Base-by-base conservation (phyloP, 2,888 invertebrate species). In the Hedya salicella region DNA sequence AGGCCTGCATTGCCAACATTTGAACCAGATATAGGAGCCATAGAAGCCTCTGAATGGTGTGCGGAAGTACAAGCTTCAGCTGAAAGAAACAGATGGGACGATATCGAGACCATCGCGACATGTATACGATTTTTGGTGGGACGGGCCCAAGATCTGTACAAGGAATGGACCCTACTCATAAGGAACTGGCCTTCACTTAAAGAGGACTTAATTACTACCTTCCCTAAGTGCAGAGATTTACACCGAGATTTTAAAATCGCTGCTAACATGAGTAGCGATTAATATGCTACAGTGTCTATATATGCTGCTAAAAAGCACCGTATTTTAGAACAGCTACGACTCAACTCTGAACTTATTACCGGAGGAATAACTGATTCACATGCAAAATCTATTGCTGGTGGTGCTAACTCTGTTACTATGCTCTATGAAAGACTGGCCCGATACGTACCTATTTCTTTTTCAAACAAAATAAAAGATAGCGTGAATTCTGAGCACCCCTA, bases 1-100 rank as follows among this genome's bases (percentile, higher is more conserved):
- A 50, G 50, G n/a, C n/a, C n/a, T n/a, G 50, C 50, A 21, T 32
- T 50, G 14, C 50, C 50, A 9, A 50, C 32, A 32, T 50, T 50
- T 50, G 50, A 16, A 14, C 50, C 50, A 3, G 21, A 21, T 32
- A 30, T 30, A 11, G 50, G 50, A 16, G 50, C 50, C 14, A 9
- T 30, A 46, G 17, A 19, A 17, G n/a, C n/a, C 11, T 3, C 11
- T 17, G 46, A 17, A 17, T 46, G 46, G 46, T 17, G 17, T 50
- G 30, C 32, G 14, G 30, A 50, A 16, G 50, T 32, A 14, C 25
- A 50, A 8, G 21, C 14, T 14, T 50, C 32, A 16, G 50, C 50
- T 32, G 14, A 30, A 3, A 50, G n/a, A 32, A 32, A 50, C 16
- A n/a, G 21, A 16, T 50, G 50, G 50, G 30, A 32, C 16, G 50